Conservation (phyloP, 2,888 invertebrate genomes). For the Schrankia costaestrigalis region DNA sequence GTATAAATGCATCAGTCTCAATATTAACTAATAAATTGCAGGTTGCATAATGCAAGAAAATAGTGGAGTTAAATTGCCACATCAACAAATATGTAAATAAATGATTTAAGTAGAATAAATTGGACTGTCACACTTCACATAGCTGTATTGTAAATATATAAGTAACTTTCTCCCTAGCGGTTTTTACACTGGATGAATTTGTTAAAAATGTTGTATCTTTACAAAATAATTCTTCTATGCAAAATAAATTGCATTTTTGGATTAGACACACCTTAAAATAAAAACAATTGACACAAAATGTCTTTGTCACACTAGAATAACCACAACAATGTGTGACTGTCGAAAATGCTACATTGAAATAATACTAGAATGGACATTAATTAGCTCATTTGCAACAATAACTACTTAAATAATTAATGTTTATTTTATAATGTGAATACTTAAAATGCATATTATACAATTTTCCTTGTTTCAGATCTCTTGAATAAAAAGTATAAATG, state of each 20-base stretch:
- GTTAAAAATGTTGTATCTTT: constrained; percentile 13
- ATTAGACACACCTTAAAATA: constrained; percentile 24
- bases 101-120: too few species aligned
- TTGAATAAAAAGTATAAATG: not conserved
- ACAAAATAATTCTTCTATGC: constrained; percentile 18
- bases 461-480: not conserved
- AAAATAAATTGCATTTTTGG: constrained; percentile 29
- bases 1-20: constrained; percentile 69
- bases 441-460: too few species aligned
- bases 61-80: constrained; percentile 21
- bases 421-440: not conserved
- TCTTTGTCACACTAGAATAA: constrained; percentile 30
- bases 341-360: constrained; percentile 24
- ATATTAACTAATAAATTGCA: constrained; percentile 32
- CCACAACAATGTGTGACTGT: constrained; percentile 25
- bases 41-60: constrained; percentile 18
- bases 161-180: constrained; percentile 33
- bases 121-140: too few species aligned
- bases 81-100: too few species aligned
- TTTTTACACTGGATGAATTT: constrained; percentile 33
- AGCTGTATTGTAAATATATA: constrained; percentile 18
- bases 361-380: constrained; percentile 28
- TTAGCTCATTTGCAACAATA: constrained; percentile 27
- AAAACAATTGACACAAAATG: constrained; percentile 17
- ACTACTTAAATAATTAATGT: constrained; percentile 2